Base-by-base conservation (phyloP, 92 coral and sea anemone species). In the Bergia sp. region DNA sequence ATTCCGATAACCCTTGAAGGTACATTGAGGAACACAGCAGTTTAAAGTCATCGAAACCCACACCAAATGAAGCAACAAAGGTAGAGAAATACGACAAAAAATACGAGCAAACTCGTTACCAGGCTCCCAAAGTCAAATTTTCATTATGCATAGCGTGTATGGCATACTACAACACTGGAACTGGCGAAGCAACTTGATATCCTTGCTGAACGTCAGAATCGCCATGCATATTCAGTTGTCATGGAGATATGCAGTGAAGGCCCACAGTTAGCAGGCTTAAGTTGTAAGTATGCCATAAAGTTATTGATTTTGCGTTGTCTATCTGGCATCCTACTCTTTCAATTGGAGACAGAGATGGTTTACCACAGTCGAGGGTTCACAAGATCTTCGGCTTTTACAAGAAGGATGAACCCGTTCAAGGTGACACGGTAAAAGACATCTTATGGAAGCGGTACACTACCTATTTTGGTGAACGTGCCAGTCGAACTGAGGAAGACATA, bases 1-100 rank as follows among this genome's bases (percentile, higher is more conserved):
- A 72, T 74, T 55, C 42, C 89, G 21, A 47, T 86, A 86, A 47
- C 89, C 89, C 77, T 86, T 86, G 47, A 43, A 67, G 45, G 89
- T 86, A 76, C 89, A 86, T 67, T 73, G 44, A 67, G 89, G 82
- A 20, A 86, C 89, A 75, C 82, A 86, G 89, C 81, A 86, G 72
- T 86, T 47, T 18, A 86, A 75, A 86, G 89, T 82, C 89, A 86
- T 86, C 89, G 64, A n/a, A n/a, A n/a, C n/a, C n/a, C n/a, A n/a
- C n/a, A n/a, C n/a, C 40, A 77, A 77, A 77, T 43, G 58, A 21
- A 47, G 82, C 82, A 77, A 77, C 41, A 77, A n/a, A n/a, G n/a
- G n/a, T n/a, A n/a, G n/a, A n/a, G n/a, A n/a, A n/a, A n/a, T n/a
- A n/a, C n/a, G n/a, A n/a, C n/a, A n/a, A n/a, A n/a, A n/a, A n/a